Evolutionary conservation across 2,797 vertebrate genomes (phyloP), one percentile per base, ranked within the genome.

Genomic region (Tiaroga cobitis): DNA sequence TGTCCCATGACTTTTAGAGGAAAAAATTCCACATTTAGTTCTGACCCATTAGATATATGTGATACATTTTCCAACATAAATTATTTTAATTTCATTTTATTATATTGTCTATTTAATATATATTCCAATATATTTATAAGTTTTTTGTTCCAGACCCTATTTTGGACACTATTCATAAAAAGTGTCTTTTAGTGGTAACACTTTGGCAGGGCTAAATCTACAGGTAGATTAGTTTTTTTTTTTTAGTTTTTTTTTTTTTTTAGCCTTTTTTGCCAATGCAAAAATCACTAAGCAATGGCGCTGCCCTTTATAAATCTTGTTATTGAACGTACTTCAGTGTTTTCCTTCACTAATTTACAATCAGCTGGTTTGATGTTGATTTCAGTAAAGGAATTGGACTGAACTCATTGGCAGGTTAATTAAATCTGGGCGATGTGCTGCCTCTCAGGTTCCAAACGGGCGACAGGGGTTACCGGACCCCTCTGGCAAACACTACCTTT

Each of bases 401-500:
- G 54, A 80, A 74, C 32, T 56, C 78, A 32, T 43, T 75, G 68
- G 39, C 37, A 46, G 76, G 13, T 73, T 49, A 81, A 65, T 78
- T 51, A 65, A 85, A 70, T 82, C 32, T 73, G 24, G 8, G 37
- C 43, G n/a, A 67, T 69, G 39, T 46, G 75, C 37, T 67, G 26
- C 56, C 54, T 70, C 70, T 83, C 26, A 83, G 49, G 39, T 68
- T 81, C 41, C 70, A 68, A 70, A 43, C 13, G n/a, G 81, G 70
- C 26, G 32, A n/a, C 63, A 29, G 68, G 83, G 82, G 70, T 69
- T 80, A 79, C 54, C 61, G 46, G 39, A 51, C 29, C 59, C 41
- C 59, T 86, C 74, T 83, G 82, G 79, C 84, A 83, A 82, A 69
- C 76, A 76, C 26, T 72, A 61, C 43, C 51, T 79, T 80, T 39